A percentile compares a stretch with the other conserved stretches of the same genome.
Conservation (phyloP, 2,888 invertebrate species). For the Parapristionchus giblindavisi region DNA sequence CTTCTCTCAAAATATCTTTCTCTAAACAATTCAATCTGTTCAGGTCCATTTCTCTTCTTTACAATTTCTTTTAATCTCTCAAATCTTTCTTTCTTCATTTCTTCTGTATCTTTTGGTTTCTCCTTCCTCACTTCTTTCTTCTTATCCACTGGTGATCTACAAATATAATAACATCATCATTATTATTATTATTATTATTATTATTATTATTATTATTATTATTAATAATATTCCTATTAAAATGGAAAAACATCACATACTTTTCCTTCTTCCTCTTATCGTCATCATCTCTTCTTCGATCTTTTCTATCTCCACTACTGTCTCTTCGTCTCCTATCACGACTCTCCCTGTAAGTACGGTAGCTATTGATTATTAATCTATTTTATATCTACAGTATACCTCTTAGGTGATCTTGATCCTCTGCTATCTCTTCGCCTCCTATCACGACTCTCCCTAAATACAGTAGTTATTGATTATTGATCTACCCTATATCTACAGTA, state of each 20-base stretch:
- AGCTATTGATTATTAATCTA: not conserved
- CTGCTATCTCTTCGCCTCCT: constrained; percentile 37
- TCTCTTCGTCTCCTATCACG: constrained; percentile 30
- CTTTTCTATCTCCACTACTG: constrained; percentile 35
- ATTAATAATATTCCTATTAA: constrained; percentile 35
- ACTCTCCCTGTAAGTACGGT: constrained; percentile 3
- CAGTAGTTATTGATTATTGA: not conserved
- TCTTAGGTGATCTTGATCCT: constrained; percentile 24
- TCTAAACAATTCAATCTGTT: constrained; percentile 49
- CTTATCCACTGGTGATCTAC: constrained; percentile 35
- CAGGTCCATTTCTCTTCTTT: constrained; percentile 50
- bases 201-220: not conserved
- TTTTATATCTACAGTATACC: not conserved
- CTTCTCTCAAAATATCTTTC: constrained; percentile 49
- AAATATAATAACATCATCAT: not conserved
- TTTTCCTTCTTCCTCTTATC: constrained; percentile 30
- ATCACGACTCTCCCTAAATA: constrained; percentile 10
- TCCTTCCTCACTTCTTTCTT: constrained; percentile 34
- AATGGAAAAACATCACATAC: not conserved
- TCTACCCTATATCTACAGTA: not conserved
- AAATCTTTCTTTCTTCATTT: constrained; percentile 45
- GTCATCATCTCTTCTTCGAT: constrained; percentile 19
- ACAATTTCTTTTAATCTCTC: constrained; percentile 50
- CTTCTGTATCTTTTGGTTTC: constrained; percentile 17
- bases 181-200: not conserved